Conservation (phyloP, 2,113 vertebrate genomes). For the Taurulus bubalis region DNA sequence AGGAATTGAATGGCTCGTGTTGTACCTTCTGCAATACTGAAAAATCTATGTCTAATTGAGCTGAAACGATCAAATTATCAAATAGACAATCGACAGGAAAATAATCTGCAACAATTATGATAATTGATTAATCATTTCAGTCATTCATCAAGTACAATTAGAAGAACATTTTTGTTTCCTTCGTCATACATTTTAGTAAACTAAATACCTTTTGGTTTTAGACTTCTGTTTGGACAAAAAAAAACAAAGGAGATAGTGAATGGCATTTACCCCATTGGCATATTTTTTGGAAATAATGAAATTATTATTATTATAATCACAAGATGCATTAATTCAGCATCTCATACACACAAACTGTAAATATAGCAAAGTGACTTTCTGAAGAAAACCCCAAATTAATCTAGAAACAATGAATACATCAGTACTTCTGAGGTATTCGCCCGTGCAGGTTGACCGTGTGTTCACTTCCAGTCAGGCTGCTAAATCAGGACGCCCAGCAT, state of each 20-base stretch:
- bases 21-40: neutral
- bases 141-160: neutral
- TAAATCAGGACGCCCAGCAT: conserved; percentile 38
- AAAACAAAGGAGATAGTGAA: neutral
- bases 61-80: neutral
- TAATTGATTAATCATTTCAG: neutral
- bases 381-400: neutral
- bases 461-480: conserved; percentile 9
- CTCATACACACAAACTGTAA: neutral
- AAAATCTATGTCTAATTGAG: neutral
- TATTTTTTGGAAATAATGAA: too few species aligned
- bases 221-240: neutral
- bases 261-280: neutral
- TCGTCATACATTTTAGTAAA: too few species aligned
- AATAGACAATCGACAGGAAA: neutral
- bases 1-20: neutral
- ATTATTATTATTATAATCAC: neutral
- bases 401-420: neutral
- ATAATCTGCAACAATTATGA: neutral
- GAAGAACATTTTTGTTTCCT: neutral
- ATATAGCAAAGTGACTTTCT: neutral
- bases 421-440: neutral
- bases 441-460: neutral
- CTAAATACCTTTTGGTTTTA: neutral
- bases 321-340: neutral